phyloP scores from a whole-genome alignment of 2,113 vertebrate species.

The Peucedramus taeniatus region DNA sequence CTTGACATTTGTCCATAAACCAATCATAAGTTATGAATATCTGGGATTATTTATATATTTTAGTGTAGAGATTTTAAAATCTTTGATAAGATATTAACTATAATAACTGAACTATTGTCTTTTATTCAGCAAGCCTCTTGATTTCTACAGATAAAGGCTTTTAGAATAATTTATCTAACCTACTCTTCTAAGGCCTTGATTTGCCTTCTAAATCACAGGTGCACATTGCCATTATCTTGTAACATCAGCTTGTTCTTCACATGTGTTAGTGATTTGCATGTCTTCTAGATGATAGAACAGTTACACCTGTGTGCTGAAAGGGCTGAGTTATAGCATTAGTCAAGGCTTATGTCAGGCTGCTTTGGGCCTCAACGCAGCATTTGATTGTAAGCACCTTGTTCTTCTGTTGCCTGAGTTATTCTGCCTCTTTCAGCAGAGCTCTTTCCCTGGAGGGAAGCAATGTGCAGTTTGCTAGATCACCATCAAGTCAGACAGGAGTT shows the following conservation, averaged over 20 bases:
- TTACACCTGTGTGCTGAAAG: slow-evolving; percentile 32
- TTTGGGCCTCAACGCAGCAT: background rate
- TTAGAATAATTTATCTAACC: background rate
- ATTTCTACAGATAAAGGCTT: background rate
- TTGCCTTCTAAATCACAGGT: slow-evolving; percentile 39
- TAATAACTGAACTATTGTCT: background rate
- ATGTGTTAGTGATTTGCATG: slow-evolving; percentile 13
- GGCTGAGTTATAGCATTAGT: slow-evolving; percentile 26
- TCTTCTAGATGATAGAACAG: slow-evolving; percentile 50
- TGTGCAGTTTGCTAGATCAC: background rate
- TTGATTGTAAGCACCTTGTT: background rate
- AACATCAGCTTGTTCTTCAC: slow-evolving; percentile 47
- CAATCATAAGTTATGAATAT: background rate
- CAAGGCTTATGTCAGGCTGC: background rate
- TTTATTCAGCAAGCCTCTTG: background rate
- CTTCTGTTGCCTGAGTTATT: background rate
- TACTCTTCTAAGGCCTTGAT: background rate
- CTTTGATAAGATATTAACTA: background rate
- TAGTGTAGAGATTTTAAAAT: background rate
- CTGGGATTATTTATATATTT: background rate
- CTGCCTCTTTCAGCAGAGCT: background rate
- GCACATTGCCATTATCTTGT: slow-evolving; percentile 21
- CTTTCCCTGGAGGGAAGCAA: background rate
- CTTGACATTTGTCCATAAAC: background rate
- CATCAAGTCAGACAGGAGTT: background rate